phyloP scores from a whole-genome alignment of 2,113 vertebrate species.

The Muscicapa adusta region DNA sequence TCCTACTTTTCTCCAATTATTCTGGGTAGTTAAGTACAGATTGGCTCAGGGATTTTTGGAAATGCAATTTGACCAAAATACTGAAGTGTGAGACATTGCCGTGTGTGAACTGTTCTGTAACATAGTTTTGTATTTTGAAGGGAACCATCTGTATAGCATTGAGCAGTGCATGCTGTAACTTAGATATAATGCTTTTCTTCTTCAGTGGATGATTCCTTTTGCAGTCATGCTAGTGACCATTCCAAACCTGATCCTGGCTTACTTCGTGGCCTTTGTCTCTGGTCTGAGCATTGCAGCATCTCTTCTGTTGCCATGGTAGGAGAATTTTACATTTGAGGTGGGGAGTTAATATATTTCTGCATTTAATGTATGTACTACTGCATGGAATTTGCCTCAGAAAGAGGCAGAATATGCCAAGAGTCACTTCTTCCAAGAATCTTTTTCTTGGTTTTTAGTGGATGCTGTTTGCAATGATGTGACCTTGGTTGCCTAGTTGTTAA shows the following conservation, averaged over 20 bases:
- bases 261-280: slow-evolving; percentile 86
- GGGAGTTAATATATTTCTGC: neutral
- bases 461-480: neutral
- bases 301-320: slow-evolving; percentile 92
- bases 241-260: slow-evolving; percentile 85
- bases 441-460: neutral
- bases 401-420: neutral
- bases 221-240: slow-evolving; percentile 86
- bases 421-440: neutral
- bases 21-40: neutral
- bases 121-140: neutral
- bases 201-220: slow-evolving; percentile 93
- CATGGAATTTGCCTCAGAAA: neutral
- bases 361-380: neutral
- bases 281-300: slow-evolving; percentile 92
- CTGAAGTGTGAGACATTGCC: neutral
- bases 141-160: neutral
- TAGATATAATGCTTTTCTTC: neutral
- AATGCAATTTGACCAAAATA: neutral
- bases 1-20: neutral
- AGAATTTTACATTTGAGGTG: neutral
- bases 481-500: neutral
- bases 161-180: neutral
- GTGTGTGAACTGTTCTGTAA: neutral
- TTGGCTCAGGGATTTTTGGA: neutral